Percentiles rank a stretch among this genome's conserved stretches.
Evolutionary conservation across 1,140 invertebrate genomes (phyloP).

Genomic region (Procambarus clarkii): DNA sequence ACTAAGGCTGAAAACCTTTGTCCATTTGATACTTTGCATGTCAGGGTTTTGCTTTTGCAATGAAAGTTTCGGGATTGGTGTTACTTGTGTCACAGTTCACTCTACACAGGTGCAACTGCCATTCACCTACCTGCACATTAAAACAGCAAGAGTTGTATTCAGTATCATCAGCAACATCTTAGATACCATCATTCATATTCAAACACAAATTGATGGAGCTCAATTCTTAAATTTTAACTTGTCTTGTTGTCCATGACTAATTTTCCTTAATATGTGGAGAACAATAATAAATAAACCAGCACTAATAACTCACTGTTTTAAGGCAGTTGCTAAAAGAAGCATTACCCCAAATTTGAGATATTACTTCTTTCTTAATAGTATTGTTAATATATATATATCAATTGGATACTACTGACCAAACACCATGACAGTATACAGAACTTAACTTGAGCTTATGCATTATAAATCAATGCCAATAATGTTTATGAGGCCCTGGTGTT

Average conservation of each 20-base stretch:
- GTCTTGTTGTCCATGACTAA: neutral
- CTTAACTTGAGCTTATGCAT: neutral
- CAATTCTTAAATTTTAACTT: neutral
- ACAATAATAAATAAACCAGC: neutral
- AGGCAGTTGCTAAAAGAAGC: conserved; percentile 48
- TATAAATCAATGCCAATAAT: neutral
- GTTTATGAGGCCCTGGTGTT: conserved; percentile 38
- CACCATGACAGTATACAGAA: neutral
- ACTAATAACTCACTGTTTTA: conserved; percentile 58
- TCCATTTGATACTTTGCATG: conserved; percentile 28
- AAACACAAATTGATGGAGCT: neutral
- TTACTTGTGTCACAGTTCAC: conserved; percentile 64
- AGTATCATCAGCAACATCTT: neutral
- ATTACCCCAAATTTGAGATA: conserved; percentile 18
- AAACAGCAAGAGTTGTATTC: conserved; percentile 62
- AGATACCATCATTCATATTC: neutral
- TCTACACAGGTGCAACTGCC: conserved; percentile 67
- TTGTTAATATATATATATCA: neutral
- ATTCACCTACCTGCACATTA: conserved; percentile 65
- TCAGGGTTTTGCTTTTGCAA: conserved; percentile 38
- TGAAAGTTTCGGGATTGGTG: conserved; percentile 59
- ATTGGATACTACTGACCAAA: conserved; percentile 46
- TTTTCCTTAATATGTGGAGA: neutral
- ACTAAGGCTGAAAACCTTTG: conserved; percentile 45
- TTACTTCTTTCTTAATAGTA: conserved; percentile 23